These are phyloP conservation scores for Atta cephalotes DNA, from an alignment of 1,140 invertebrate species.

Conservation along the genomic window DNA sequence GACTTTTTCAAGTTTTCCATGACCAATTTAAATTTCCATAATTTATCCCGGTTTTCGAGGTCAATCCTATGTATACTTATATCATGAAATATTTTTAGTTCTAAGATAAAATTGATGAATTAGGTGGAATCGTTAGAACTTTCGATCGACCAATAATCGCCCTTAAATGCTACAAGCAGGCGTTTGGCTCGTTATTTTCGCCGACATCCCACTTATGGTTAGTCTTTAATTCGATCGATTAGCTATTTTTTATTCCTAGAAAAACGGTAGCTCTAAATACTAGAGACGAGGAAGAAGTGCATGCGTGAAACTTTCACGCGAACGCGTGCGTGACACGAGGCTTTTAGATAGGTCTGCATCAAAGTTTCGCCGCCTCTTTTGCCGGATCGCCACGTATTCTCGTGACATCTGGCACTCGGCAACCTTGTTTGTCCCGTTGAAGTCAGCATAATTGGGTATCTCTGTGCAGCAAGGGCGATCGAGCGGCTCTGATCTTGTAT, in stretches of 20 bases:
- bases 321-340: conserved; percentile 76
- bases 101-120: conserved; percentile 61
- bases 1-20: no score
- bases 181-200: conserved; percentile 57
- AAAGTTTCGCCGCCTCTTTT: conserved; percentile 75
- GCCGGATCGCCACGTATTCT: conserved; percentile 75
- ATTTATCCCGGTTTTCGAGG: no score
- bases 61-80: not conserved
- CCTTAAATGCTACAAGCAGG: conserved; percentile 47
- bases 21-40: no score
- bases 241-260: conserved; percentile 58
- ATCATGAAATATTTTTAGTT: conserved; percentile 9
- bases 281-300: conserved; percentile 8
- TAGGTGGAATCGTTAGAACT: conserved; percentile 50
- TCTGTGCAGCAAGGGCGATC: conserved; percentile 65
- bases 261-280: conserved; percentile 42
- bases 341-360: conserved; percentile 72
- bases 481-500: conserved; percentile 57
- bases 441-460: conserved; percentile 82
- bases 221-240: conserved; percentile 42
- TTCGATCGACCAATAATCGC: conserved; percentile 19
- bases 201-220: conserved; percentile 58
- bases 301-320: conserved; percentile 16
- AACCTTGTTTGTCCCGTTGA: conserved; percentile 82
- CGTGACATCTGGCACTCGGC: conserved; percentile 83